These are phyloP conservation scores for Drosophila subpulchrella DNA, from an alignment of 1,140 invertebrate genomes.

Conservation along the genomic window DNA sequence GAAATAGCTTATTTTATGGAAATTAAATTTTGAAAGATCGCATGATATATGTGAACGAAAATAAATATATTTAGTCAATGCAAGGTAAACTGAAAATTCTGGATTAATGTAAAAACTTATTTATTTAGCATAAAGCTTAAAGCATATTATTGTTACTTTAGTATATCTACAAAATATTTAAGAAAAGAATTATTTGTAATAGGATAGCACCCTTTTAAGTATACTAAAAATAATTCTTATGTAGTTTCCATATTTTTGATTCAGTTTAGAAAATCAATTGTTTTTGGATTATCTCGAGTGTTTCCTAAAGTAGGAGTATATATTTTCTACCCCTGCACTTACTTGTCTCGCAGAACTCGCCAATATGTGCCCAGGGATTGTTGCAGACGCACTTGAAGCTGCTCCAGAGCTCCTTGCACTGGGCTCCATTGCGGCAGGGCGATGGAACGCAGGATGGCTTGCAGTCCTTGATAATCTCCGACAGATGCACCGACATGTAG, in stretches of 20 bases:
- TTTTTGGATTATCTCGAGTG: neutral
- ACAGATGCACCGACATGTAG: slow-evolving; percentile 96
- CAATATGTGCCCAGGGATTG: slow-evolving; percentile 96
- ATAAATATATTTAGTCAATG: no score
- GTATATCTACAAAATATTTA: no score
- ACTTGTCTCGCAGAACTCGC: slow-evolving; percentile 95
- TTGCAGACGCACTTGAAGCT: slow-evolving; percentile 95
- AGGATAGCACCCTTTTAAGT: no score
- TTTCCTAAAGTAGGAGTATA: neutral
- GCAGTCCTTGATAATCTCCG: slow-evolving; percentile 96
- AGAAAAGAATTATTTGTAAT: no score
- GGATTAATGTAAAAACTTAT: no score
- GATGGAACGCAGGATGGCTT: slow-evolving; percentile 97
- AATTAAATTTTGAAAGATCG: no score
- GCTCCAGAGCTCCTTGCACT: slow-evolving; percentile 96
- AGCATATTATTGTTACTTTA: no score
- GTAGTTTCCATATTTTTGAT: neutral
- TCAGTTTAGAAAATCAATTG: neutral
- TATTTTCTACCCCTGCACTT: slow-evolving; percentile 77
- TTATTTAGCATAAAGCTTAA: no score
- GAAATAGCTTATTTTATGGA: no score
- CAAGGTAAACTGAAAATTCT: no score
- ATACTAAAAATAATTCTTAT: no score
- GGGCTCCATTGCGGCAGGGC: slow-evolving; percentile 95
- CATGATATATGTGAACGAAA: no score